Conservation (phyloP, 2,888 invertebrate species). For the Acanthopleura granulata region DNA sequence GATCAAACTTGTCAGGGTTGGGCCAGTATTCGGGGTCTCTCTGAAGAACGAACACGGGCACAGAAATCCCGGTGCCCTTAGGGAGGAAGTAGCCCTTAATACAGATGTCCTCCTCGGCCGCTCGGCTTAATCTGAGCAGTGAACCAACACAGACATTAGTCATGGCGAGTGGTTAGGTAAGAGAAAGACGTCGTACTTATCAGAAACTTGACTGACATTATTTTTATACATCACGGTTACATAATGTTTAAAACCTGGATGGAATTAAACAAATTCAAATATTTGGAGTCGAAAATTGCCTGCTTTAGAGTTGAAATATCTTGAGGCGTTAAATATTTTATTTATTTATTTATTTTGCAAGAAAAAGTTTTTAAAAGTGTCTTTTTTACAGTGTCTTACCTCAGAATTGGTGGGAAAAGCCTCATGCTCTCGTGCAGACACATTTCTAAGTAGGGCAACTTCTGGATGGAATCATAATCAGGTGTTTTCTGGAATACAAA, state of each 20-base stretch:
- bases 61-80: conserved; percentile 25
- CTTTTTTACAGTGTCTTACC: not conserved
- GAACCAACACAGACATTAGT: not conserved
- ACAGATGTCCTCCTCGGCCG: conserved; percentile 22
- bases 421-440: not conserved
- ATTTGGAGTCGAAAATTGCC: too few species aligned
- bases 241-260: too few species aligned
- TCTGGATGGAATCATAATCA: not conserved
- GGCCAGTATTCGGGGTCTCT: conserved; percentile 31
- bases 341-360: too few species aligned
- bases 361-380: too few species aligned
- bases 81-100: conserved; percentile 28
- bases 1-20: conserved; percentile 30
- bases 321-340: too few species aligned
- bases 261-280: too few species aligned
- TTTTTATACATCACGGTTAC: too few species aligned
- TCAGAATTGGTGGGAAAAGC: not conserved
- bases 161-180: too few species aligned
- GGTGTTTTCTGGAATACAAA: not conserved
- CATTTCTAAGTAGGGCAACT: conserved; percentile 11
- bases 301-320: too few species aligned
- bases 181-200: too few species aligned
- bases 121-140: conserved; percentile 24
- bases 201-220: too few species aligned
- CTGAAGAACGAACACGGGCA: conserved; percentile 36